Base-by-base conservation (phyloP, 2,113 vertebrate genomes). In the Platysternon megacephalum region DNA sequence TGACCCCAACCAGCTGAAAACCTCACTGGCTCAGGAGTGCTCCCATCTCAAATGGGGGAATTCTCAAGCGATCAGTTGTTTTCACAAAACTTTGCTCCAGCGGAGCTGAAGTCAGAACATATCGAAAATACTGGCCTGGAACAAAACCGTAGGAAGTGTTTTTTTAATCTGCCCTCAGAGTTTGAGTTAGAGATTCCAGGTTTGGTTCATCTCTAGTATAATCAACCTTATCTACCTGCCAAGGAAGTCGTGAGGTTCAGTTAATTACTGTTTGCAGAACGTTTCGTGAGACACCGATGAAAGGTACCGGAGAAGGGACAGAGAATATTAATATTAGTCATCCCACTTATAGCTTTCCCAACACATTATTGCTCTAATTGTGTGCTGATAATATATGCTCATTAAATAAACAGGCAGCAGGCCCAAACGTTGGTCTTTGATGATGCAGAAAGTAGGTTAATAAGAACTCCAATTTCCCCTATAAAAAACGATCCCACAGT, bases 211-310 rank as follows among this genome's bases (percentile, higher is more conserved):
- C 10, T 94, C 96, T 91, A 89, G 46, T 88, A 76, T 85, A 92
- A 97, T 97, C 95, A 93, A 53, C 91, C 79, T 32, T 49, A 91
- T 74, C 92, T 88, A 89, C 97, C 95, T 96, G 93, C 94, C 96
- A 86, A 19, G 0, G 93, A 95, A 93, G 93, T 81, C 94, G 84
- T 52, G 51, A 96, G 89, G 91, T 76, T 79, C 44, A 87, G 93
- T 93, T 97, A 97, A 98, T 97, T 97, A 96, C 87, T 96, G 93
- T 96, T 95, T 95, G 94, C 95, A 94, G 94, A 96, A 79, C 55
- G 84, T 83, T 39, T 83, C 65, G 92, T 76, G 35, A 1, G 89
- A 89, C 78, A 55, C 87, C 93, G 93, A 98, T 97, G 94, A 97
- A 97, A 97, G 95, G 92, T 84, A 74, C 58, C 32, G 61, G 46